Base-by-base conservation (phyloP, 1,140 invertebrate genomes). In the Bombus terrestris region DNA sequence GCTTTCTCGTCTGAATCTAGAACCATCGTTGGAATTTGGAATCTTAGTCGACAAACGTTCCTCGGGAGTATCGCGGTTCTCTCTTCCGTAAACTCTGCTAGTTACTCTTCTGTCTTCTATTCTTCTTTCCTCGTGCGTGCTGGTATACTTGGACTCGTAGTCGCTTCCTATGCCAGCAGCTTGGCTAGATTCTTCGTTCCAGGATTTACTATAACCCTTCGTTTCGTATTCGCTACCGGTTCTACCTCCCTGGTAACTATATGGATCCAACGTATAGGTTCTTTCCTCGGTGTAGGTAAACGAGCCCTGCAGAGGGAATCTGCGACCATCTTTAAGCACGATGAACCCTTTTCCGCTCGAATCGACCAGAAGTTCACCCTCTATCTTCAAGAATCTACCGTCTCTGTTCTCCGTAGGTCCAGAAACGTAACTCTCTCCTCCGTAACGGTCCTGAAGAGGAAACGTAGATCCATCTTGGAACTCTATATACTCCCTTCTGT, bases 381-480 rank as follows among this genome's bases (percentile, higher is more conserved):
- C 92, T 1, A 94, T 86, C 41, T 81, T 85, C 13, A 90, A 79
- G 32, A 91, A 93, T 18, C 85, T 69, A 5, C 83, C 78, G 71
- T 91, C 78, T 73, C 78, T 76, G 53, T 39, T n/a, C 1, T 83
- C 85, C 1, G 59, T 43, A 4, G 32, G 28, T 28, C 85, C 88
- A 0, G 88, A 73, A 0, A 86, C 69, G 13, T 91, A 89, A 64
- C 90, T 92, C 12, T 86, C 85, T 0, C 71, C 62, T 1, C 93
- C 94, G 37, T 84, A 87, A 28, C 68, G 47, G 81, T 95, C 91
- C 22, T 93, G 85, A 59, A 95, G 83, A 13, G 93, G 91, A 1
- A 94, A 93, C 81, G 86, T 91, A 8, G 92, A 89, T 0, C 93
- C 93, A 22, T 94, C 93, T 28, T 92, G 88, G 43, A 95, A 93